Conservation (phyloP, 2,113 vertebrate genomes). For the Sinosuthora webbiana region DNA sequence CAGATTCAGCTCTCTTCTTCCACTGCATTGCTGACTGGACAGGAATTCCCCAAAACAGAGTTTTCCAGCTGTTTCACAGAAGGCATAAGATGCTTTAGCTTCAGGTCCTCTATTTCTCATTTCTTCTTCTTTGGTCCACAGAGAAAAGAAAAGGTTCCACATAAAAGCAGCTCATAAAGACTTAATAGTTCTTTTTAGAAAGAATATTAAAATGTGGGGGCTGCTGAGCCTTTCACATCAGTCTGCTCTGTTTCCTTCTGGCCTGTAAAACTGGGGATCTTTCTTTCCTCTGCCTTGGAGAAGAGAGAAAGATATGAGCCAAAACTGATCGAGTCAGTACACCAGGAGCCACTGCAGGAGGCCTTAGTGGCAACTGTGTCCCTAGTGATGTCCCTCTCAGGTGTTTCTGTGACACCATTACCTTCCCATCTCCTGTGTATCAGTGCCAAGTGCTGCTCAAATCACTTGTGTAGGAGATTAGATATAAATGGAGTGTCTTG, state of each 20-base stretch:
- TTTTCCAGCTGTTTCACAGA: constrained; percentile 1
- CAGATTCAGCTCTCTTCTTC: neutral
- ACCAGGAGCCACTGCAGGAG: neutral
- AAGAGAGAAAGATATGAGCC: neutral
- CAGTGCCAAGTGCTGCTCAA: neutral
- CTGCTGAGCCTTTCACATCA: neutral
- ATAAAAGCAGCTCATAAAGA: constrained; percentile 36
- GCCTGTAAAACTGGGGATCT: neutral
- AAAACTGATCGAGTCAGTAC: neutral
- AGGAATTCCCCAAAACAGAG: neutral
- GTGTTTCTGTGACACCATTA: neutral
- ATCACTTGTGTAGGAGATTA: neutral
- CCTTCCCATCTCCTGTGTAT: neutral
- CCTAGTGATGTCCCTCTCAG: neutral
- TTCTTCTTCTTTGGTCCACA: constrained; percentile 12
- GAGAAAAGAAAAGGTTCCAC: neutral
- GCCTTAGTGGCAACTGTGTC: neutral
- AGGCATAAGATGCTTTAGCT: constrained; percentile 2
- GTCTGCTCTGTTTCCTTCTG: constrained; percentile 5
- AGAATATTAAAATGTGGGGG: neutral
- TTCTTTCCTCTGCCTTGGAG: neutral
- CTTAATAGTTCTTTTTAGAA: neutral
- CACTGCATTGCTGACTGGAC: neutral
- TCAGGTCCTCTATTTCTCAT: neutral
- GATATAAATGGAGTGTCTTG: neutral